These are phyloP conservation scores for Tragelaphus buxtoni DNA, from an alignment of 2,113 vertebrate species.

Conservation along the genomic window DNA sequence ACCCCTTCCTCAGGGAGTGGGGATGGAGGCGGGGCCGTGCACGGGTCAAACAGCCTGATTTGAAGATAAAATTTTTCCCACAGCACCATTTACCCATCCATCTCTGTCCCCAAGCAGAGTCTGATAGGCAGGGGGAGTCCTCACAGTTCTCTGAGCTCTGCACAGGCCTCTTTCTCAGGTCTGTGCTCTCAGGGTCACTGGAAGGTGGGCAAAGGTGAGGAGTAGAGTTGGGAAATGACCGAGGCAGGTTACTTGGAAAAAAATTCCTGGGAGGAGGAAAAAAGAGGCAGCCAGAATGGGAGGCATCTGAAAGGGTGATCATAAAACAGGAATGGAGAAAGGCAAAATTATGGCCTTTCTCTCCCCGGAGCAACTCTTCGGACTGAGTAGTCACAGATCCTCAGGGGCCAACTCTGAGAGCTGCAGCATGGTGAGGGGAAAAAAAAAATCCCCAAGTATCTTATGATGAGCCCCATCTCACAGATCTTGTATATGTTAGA, in stretches of 20 bases:
- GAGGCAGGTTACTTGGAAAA: background rate
- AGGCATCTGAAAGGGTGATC: slow-evolving; percentile 31
- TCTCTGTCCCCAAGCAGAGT: slow-evolving; percentile 29
- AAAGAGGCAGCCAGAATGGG: background rate
- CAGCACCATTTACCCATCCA: slow-evolving; percentile 54
- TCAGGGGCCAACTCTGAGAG: background rate
- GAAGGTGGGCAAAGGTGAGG: slow-evolving; percentile 27
- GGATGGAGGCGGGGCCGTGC: background rate
- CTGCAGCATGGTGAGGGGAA: background rate
- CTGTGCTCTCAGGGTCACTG: slow-evolving; percentile 57
- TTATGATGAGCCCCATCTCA: background rate
- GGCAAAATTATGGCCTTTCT: background rate
- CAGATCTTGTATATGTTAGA: background rate
- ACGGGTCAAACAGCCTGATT: background rate
- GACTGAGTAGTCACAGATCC: background rate
- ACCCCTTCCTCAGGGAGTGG: background rate
- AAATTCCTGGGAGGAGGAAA: slow-evolving; percentile 8
- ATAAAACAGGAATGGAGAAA: background rate
- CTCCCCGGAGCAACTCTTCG: background rate
- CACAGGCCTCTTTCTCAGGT: background rate
- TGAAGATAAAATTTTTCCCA: slow-evolving; percentile 18
- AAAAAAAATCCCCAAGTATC: background rate
- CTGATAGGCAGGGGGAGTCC: slow-evolving; percentile 13
- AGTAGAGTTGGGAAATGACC: background rate
- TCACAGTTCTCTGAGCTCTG: slow-evolving; percentile 54